Evolutionary conservation across 1,140 invertebrate species (phyloP).

Genomic region (Sminthurinus signatus): DNA sequence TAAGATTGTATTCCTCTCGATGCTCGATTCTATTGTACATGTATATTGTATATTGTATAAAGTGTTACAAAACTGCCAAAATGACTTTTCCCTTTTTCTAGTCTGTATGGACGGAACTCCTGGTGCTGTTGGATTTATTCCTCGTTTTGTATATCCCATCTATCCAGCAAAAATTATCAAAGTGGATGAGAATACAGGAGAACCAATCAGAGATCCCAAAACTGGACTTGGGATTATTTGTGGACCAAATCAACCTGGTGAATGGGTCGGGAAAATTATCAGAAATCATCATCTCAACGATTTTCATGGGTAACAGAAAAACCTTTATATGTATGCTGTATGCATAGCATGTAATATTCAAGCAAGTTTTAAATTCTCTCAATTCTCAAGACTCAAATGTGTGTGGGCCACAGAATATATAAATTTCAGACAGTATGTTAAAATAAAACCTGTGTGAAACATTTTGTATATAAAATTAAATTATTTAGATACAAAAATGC

Average conservation of each 20-base stretch:
- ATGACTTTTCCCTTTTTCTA: slow-evolving; percentile 58
- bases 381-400: no score
- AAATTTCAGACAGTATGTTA: no score
- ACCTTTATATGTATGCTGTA: no score
- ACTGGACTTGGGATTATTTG: slow-evolving; percentile 74
- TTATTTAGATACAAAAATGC: slow-evolving; percentile 49
- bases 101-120: slow-evolving; percentile 88
- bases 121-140: slow-evolving; percentile 92
- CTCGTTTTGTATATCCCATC: slow-evolving; percentile 67
- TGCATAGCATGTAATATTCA: not conserved
- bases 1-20: no score
- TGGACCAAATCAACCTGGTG: slow-evolving; percentile 64
- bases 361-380: not conserved
- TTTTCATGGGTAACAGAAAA: slow-evolving; percentile 76
- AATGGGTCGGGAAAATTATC: slow-evolving; percentile 93
- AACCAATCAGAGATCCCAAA: slow-evolving; percentile 63
- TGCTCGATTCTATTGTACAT: no score
- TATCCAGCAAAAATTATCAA: slow-evolving; percentile 85
- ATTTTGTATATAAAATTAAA: no score
- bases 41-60: no score
- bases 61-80: no score
- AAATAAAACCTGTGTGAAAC: no score
- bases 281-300: slow-evolving; percentile 68
- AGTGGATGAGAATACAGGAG: slow-evolving; percentile 73
- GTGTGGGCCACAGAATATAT: no score